Base-by-base conservation (phyloP, 2,797 vertebrate species). In the Etheostoma perlongum region DNA sequence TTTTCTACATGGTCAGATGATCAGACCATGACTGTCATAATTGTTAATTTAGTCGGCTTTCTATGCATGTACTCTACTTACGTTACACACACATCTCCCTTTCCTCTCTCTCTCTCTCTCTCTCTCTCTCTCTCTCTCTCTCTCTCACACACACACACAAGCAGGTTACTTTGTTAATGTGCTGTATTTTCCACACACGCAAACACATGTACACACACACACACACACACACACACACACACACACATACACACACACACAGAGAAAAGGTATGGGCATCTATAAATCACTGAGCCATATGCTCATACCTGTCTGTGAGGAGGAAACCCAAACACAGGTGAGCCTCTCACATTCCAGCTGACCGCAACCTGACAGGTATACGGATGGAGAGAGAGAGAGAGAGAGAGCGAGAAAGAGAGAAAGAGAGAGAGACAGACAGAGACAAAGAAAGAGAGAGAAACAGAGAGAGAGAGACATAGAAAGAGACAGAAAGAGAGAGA, bases 211-310 rank as follows among this genome's bases (percentile, higher is more conserved):
- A 57, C 15, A 19, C 49, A 47, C 23, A 52, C 25, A 66, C 64
- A 33, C 46, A 67, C 25, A 46, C 53, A 69, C 62, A 42, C 33
- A 61, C 21, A 36, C 49, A 52, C 89, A 88, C 68, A 79, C 19
- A 18, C 40, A 54, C 33, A 57, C 21, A 60, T 25, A 65, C 42
- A 66, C 14, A 58, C 10, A 59, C n/a, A 70, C 48, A 47, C 0
- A 51, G 4, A 21, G 25, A 57, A 52, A 81, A 77, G 51, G 67
- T 68, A 81, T 70, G 73, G 57, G 57, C 48, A 75, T 85, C 85
- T 75, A 90, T 91, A 91, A 93, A 93, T 92, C 92, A 88, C 80
- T 53, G 48, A 86, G 78, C 83, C 88, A 92, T 92, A 90, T 90
- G 91, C 77, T 92, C 85, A 67, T 91, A 93, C 89, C 87, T 93